These are phyloP conservation scores for Conus ventricosus DNA, from an alignment of 1,140 invertebrate species.

Conservation along the genomic window DNA sequence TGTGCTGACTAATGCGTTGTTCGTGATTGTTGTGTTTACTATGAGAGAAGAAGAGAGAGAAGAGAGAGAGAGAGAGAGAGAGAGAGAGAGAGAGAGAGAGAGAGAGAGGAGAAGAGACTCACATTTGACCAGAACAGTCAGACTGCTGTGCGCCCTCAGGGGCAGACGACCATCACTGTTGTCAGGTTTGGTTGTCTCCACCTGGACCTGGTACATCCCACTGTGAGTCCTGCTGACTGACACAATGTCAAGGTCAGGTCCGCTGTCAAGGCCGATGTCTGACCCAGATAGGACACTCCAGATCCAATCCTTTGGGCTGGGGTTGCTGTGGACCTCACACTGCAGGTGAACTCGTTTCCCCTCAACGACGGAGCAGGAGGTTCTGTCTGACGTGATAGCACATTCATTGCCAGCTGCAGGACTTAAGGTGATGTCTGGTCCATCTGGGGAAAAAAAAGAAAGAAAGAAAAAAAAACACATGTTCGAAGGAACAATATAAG, in stretches of 20 bases:
- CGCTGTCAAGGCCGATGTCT: neutral
- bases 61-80: too few relatives aligned
- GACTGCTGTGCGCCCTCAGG: too few relatives aligned
- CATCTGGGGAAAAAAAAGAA: neutral
- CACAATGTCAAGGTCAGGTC: conserved; percentile 1
- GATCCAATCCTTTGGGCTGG: neutral
- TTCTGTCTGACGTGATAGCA: neutral
- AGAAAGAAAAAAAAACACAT: too few relatives aligned
- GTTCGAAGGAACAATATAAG: too few relatives aligned
- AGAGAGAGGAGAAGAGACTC: too few relatives aligned
- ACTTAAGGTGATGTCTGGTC: neutral
- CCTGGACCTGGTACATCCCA: neutral
- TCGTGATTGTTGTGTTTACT: too few relatives aligned
- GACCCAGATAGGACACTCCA: neutral
- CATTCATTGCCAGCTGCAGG: neutral
- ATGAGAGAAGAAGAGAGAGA: too few relatives aligned
- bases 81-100: too few relatives aligned
- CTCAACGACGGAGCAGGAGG: neutral
- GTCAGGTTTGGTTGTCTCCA: neutral
- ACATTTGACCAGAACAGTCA: too few relatives aligned
- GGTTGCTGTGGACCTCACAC: neutral
- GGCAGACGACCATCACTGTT: neutral
- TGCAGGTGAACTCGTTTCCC: neutral
- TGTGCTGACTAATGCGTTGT: too few relatives aligned
- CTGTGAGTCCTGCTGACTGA: neutral